Evolutionary conservation across 2,797 vertebrate species (phyloP).

Genomic region (Danio choprae): DNA sequence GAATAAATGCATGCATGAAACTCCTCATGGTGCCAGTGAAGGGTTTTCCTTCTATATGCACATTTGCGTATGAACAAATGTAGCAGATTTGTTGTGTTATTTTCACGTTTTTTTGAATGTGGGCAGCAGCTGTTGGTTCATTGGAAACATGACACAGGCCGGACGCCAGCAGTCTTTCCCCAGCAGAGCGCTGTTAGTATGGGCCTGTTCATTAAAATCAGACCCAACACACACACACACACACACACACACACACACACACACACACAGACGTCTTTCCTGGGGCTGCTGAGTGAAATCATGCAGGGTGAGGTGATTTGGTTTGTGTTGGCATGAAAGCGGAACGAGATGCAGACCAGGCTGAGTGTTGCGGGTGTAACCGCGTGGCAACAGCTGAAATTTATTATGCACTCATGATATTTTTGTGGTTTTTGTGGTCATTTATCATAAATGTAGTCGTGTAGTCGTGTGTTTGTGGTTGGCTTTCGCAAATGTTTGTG

Average conservation of each 20-base stretch:
- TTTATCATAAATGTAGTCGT: slow-evolving; percentile 32
- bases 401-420: slow-evolving; percentile 16
- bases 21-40: too few relatives aligned
- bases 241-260: slow-evolving; percentile 29
- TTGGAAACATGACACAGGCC: slow-evolving; percentile 50
- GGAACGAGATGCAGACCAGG: slow-evolving; percentile 17
- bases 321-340: slow-evolving; percentile 37
- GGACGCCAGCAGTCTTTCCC: slow-evolving; percentile 38
- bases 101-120: slow-evolving; percentile 18
- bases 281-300: slow-evolving; percentile 56
- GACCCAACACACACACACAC: background rate
- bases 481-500: slow-evolving; percentile 35
- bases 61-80: background rate
- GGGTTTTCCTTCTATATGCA: too few relatives aligned
- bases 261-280: slow-evolving; percentile 10
- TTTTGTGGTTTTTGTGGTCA: slow-evolving; percentile 19
- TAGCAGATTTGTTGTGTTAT: slow-evolving; percentile 16
- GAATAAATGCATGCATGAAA: too few relatives aligned
- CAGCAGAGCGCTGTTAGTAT: slow-evolving; percentile 38
- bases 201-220: slow-evolving; percentile 23
- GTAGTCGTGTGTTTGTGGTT: background rate
- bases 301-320: slow-evolving; percentile 50
- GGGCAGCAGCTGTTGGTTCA: slow-evolving; percentile 44
- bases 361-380: background rate
- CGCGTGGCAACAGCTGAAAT: slow-evolving; percentile 30